Conservation (phyloP, 2,797 vertebrate species). For the Loris lydekkerianus region DNA sequence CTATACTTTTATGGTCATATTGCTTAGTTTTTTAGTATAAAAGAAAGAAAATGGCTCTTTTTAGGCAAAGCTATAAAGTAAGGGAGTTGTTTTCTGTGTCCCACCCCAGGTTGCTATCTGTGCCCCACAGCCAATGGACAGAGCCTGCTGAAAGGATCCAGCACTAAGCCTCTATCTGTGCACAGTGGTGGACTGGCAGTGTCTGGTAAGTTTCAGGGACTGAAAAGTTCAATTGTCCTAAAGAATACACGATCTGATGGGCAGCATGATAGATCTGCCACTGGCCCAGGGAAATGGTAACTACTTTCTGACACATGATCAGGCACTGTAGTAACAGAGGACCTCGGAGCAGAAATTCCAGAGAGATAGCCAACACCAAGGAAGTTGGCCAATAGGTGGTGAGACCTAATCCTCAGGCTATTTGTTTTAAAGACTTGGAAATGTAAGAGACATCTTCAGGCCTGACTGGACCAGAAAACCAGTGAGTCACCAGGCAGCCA, state of each 20-base stretch:
- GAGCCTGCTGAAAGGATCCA: not conserved
- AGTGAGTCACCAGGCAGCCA: not conserved
- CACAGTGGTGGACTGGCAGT: not conserved
- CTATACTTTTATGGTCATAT: not conserved
- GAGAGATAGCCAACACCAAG: not conserved
- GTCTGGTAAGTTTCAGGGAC: not conserved
- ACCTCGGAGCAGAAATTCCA: not conserved
- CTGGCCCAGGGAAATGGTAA: too few species aligned
- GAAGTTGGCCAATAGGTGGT: not conserved
- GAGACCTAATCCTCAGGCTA: not conserved
- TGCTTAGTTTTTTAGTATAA: conserved; percentile 45
- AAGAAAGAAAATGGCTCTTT: conserved; percentile 41
- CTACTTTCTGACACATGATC: not conserved
- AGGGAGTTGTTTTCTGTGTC: not conserved
- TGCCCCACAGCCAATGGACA: not conserved
- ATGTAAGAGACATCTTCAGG: not conserved
- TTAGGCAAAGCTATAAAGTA: not conserved
- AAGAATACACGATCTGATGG: not conserved
- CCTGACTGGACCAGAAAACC: not conserved
- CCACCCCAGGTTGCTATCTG: not conserved
- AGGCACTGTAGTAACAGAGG: not conserved
- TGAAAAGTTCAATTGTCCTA: not conserved
- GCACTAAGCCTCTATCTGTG: not conserved
- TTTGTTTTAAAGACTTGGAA: not conserved
- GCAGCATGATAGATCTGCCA: not conserved